Conservation (phyloP, 2,888 invertebrate species). For the Nephrotoma appendiculata region DNA sequence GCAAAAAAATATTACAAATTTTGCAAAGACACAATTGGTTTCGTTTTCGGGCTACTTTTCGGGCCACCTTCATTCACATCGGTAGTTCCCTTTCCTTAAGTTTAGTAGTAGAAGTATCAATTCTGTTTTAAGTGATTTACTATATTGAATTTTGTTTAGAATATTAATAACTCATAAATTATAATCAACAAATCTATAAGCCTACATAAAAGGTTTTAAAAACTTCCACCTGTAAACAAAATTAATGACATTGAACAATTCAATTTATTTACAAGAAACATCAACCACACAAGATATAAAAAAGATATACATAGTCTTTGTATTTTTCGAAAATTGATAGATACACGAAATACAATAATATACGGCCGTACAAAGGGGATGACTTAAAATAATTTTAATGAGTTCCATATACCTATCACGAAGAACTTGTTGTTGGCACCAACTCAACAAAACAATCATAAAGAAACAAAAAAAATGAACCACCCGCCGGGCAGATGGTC, state of each 20-base stretch:
- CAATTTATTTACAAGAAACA: background rate
- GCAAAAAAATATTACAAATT: no score
- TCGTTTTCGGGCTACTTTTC: no score
- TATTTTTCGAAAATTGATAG: background rate
- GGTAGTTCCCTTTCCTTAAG: no score
- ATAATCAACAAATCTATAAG: no score
- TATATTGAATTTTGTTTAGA: no score
- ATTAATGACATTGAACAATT: background rate
- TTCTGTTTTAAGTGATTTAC: no score
- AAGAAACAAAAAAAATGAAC: background rate
- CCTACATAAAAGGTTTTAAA: no score
- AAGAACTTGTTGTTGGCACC: background rate
- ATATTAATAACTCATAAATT: no score
- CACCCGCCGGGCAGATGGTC: slow-evolving; percentile 4
- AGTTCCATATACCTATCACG: background rate
- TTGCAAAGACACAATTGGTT: no score
- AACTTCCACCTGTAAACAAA: background rate
- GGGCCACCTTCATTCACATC: no score
- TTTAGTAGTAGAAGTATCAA: no score
- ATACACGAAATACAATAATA: background rate
- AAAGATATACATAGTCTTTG: background rate
- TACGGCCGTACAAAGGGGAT: background rate
- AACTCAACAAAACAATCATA: background rate
- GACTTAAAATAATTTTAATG: background rate
- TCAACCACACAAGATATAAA: background rate